Conservation (phyloP, 2,113 vertebrate species). For the Scalopus aquaticus region DNA sequence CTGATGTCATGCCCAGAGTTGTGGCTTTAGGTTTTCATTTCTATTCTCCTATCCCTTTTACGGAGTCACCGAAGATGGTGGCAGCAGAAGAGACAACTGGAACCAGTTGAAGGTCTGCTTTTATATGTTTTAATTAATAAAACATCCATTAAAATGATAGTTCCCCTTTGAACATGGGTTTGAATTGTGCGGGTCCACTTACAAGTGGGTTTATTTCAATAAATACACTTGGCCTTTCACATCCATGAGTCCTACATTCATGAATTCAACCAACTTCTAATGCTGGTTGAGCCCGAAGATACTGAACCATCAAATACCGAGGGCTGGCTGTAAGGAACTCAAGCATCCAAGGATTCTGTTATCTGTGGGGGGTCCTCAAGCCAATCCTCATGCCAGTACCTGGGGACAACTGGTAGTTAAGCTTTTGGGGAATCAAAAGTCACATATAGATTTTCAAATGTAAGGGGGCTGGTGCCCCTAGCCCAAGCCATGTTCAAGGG, state of each 20-base stretch:
- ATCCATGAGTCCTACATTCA: too few relatives aligned
- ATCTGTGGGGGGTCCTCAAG: neutral
- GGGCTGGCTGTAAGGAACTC: neutral
- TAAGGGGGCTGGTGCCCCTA: too few relatives aligned
- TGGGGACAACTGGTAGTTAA: too few relatives aligned
- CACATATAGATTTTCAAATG: neutral
- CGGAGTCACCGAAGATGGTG: neutral
- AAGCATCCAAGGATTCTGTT: too few relatives aligned
- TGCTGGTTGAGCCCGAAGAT: neutral
- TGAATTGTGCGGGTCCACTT: neutral
- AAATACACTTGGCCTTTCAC: too few relatives aligned
- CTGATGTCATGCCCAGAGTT: accelerated
- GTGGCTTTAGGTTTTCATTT: neutral
- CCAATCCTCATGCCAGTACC: neutral
- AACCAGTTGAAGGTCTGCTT: neutral
- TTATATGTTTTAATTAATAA: neutral
- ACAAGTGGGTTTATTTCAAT: neutral
- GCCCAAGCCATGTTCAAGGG: neutral
- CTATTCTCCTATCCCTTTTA: neutral
- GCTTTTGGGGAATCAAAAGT: neutral
- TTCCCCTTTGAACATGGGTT: neutral
- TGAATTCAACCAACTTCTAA: too few relatives aligned
- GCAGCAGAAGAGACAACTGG: neutral
- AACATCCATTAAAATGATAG: too few relatives aligned
- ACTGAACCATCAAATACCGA: neutral